Percentiles rank a stretch among this genome's conserved stretches.
These are phyloP conservation scores for Archips xylosteana DNA, from an alignment of 2,888 invertebrate genomes.

Conservation along the genomic window DNA sequence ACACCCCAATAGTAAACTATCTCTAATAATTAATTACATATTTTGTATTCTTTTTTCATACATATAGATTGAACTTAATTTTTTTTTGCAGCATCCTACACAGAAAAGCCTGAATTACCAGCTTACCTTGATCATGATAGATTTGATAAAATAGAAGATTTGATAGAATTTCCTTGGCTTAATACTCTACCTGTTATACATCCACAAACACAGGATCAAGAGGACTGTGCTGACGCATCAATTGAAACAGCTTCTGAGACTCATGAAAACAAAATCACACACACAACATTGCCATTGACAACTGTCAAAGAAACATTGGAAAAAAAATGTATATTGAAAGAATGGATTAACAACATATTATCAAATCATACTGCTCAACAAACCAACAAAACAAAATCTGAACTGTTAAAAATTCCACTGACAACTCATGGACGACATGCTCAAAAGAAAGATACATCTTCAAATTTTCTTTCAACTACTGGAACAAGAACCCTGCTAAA, in stretches of 20 bases:
- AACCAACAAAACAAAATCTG: neutral
- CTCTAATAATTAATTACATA: too few species aligned
- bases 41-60: too few species aligned
- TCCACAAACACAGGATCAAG: neutral
- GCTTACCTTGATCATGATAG: conserved; percentile 34
- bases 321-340: neutral
- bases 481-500: conserved; percentile 25
- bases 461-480: neutral
- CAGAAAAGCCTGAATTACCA: conserved; percentile 24
- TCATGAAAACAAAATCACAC: neutral
- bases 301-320: neutral
- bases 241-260: neutral
- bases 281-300: neutral
- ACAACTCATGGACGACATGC: neutral
- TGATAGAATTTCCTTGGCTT: conserved; percentile 34
- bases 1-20: too few species aligned
- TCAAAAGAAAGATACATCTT: neutral
- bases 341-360: neutral
- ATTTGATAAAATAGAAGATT: conserved; percentile 33
- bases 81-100: conserved; percentile 25
- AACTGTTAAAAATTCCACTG: neutral
- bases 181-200: conserved; percentile 4
- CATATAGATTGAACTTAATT: neutral
- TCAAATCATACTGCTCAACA: neutral
- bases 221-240: neutral